Base-by-base conservation (phyloP, 2,888 invertebrate genomes). In the Lucinisca nassula region DNA sequence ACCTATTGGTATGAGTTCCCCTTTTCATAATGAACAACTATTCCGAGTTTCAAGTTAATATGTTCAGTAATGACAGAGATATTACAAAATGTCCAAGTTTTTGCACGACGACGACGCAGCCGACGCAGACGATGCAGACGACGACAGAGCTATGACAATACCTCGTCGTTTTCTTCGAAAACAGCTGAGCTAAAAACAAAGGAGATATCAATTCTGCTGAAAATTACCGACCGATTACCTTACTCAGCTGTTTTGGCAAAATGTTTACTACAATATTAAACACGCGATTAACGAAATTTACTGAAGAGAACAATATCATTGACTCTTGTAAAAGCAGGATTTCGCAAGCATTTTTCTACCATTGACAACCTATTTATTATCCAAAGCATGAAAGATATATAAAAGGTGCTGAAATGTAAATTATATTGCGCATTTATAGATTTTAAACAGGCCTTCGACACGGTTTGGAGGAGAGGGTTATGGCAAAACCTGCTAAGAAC, bases 361-460 rank as follows among this genome's bases (percentile, higher is more conserved):
- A 55, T 35, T 37, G 83, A 83, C 73, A 83, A 55, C 35, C 72
- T 83, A 38, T 83, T 78, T 79, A 78, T 78, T 72, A 1, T 73
- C 1, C 58, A 77, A 8, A 77, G 21, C 21, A 32, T 82, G 6
- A 82, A 75, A 30, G 40, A 75, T 17, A n/a, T 81, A 38, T 10
- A 21, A 74, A 55, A 51, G 8, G 35, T 61, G 35, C 67, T 12
- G 14, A 83, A 78, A 73, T 8, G 70, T 8, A 78, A 83, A 38
- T 21, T 78, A 12, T 75, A 58, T 21, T 74, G 78, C 55, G 79
- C 79, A 32, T 84, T 74, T 45, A 79, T 84, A 32, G 84, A 84
- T 35, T 61, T 79, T n/a, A 79, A 79, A 79, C 78, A 79, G 58
- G 79, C 58, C 0, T 84, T 84, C 35, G 79, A 84, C 35, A 79